phyloP scores from a whole-genome alignment of 2,797 vertebrate genomes.

The Bufotes viridis region DNA sequence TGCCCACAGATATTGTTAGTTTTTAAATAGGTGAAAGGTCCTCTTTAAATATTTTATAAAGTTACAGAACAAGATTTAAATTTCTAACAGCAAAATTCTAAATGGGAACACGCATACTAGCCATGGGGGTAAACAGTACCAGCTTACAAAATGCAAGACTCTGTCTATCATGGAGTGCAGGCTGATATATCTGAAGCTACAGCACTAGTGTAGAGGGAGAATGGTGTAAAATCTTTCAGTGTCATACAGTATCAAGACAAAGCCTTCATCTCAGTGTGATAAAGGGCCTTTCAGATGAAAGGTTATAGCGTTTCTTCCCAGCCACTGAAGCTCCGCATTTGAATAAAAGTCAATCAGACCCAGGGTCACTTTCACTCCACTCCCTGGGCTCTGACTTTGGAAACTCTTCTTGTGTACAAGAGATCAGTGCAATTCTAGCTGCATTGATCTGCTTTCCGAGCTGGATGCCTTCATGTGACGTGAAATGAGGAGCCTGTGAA shows the following conservation, averaged over 20 bases:
- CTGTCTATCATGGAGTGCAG: background rate
- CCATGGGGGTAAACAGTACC: too few relatives aligned
- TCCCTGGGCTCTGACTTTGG: conserved; percentile 69
- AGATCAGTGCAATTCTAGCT: conserved; percentile 67
- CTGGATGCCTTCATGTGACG: conserved; percentile 72
- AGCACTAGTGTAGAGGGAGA: conserved; percentile 13
- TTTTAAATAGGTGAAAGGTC: too few relatives aligned
- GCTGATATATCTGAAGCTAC: conserved; percentile 28
- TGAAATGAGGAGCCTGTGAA: conserved; percentile 74
- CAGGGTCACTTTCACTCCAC: conserved; percentile 66
- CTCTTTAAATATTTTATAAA: background rate
- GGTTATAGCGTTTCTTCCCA: conserved; percentile 53
- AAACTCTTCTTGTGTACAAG: conserved; percentile 69
- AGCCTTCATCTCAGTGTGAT: conserved; percentile 39
- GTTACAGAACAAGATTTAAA: background rate
- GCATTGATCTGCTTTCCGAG: conserved; percentile 73
- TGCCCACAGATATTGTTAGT: too few relatives aligned
- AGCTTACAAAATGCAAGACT: background rate
- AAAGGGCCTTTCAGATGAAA: conserved; percentile 57
- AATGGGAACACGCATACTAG: too few relatives aligned
- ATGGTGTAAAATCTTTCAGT: conserved; percentile 15
- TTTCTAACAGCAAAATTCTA: background rate
- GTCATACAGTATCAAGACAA: conserved; percentile 49
- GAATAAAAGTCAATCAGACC: conserved; percentile 64
- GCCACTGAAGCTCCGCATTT: conserved; percentile 59